Evolutionary conservation across 2,888 invertebrate species (phyloP), one percentile per base, ranked within the genome.

Genomic region (Noctua pronuba): DNA sequence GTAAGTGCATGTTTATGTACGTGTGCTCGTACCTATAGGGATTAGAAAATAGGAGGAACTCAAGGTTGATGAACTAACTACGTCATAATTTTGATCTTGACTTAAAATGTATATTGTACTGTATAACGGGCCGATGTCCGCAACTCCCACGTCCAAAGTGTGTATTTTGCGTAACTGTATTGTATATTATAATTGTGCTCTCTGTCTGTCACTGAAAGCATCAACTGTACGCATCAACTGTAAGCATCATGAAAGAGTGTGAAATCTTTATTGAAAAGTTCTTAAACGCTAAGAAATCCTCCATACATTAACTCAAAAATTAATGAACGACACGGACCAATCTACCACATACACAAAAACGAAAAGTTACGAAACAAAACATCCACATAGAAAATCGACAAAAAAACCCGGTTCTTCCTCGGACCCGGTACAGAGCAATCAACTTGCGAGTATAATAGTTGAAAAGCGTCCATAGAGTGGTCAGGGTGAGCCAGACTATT

Each of bases 341-440:
- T 73, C 41, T 1, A 35, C 6, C 2, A 13, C 3, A 35, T 13
- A 46, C 28, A 18, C 8, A 16, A 49, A 41, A 49, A 52, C 28
- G 11, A 31, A 55, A 18, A 38, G 16, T 71, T 60, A 44, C 38
- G 55, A 64, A 65, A 79, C 67, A 79, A 75, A 52, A n/a, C 28
- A 60, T 16, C 44, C 58, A 41, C 52, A 72, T 52, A 73, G 21
- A 83, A 75, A 79, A 73, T 72, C 58, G 69, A 72, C 79, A 38
- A 86, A 81, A 80, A 70, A 82, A 73, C 81, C 11, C 79, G 78
- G 89, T 90, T 88, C 92, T 91, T 89, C 85, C 87, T 58, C 81
- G 79, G 80, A 86, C 86, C 86, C 88, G 89, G 86, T 89, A 88
- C 87, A 89, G 89, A 90, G 93, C 93, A 93, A 94, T 94, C 92